Evolutionary conservation across 2,113 vertebrate genomes (phyloP), one percentile per base, ranked within the genome.

Genomic region (Triplophysa siluroides): DNA sequence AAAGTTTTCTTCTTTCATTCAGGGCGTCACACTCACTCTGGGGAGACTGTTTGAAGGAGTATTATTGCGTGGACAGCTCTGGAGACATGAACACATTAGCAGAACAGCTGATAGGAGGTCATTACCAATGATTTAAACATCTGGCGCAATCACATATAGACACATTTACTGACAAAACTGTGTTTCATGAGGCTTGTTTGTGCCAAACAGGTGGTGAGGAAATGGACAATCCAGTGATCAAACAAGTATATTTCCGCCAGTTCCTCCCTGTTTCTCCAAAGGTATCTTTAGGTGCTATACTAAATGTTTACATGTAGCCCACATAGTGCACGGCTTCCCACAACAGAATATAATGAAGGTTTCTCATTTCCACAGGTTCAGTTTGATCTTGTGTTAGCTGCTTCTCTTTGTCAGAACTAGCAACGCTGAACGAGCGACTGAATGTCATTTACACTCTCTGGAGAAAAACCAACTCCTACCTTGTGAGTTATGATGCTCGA

Each of bases 181-280:
- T 21, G n/a, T 58, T 47, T 33, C 11, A 13, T 45, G 41, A 47
- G 41, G 18, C 45, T 76, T 11, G 23, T 70, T 23, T 73, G 33
- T 70, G 18, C 38, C 76, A 65, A 41, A 18, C 85, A 97, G 96
- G 93, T 67, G 93, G 91, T 8, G 89, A 88, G 3, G 93, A 93
- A 21, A 68, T 62, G 11, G 88, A 85, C 18, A 52, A 92, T n/a
- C 87, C 91, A 26, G 83, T 84, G 79, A 85, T 96, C 83, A 91
- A 92, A 67, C 92, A 94, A 0, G 94, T 96, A 24, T 95, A 96
- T 90, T 95, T 95, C 87, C 90, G 95, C 61, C 96, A 96, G 85
- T 96, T 95, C 88, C 92, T 96, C 33, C 96, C 96, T 0, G 93
- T 96, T 5, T 94, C 95, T 63, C 96, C 95, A 0, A 95, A 95